These are phyloP conservation scores for Falco peregrinus DNA, from an alignment of 2,797 vertebrate species.

Conservation along the genomic window DNA sequence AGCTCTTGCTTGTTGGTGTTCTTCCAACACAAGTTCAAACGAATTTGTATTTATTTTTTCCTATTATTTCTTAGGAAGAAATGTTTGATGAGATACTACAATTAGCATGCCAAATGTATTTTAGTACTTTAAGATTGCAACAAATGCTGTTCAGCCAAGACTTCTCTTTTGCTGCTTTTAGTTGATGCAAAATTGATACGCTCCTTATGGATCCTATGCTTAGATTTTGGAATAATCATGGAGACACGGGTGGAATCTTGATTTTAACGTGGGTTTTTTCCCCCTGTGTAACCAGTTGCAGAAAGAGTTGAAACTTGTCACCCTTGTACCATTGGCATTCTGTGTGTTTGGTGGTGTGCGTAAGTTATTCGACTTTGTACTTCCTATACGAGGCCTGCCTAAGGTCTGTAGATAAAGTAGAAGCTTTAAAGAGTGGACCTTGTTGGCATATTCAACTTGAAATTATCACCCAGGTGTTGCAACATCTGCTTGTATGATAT, in stretches of 20 bases:
- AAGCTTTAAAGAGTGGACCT: not conserved
- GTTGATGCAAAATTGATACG: not conserved
- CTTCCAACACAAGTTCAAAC: not conserved
- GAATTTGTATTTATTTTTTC: not conserved
- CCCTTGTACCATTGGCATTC: rapidly evolving
- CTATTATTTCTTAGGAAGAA: not conserved
- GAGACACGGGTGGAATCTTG: not conserved
- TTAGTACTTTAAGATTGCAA: not conserved
- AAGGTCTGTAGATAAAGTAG: not conserved
- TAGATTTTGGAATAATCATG: not conserved
- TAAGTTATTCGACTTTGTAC: not conserved
- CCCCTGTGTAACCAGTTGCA: not conserved
- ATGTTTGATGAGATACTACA: rapidly evolving
- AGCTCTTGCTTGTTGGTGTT: not conserved
- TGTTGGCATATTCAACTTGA: not conserved
- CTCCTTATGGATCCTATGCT: not conserved
- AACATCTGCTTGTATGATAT: not conserved
- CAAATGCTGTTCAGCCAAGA: not conserved
- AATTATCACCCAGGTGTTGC: not conserved
- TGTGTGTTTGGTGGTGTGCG: rapidly evolving
- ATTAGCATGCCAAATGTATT: not conserved
- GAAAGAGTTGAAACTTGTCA: not conserved
- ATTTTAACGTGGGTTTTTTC: not conserved
- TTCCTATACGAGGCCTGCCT: not conserved
- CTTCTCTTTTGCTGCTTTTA: not conserved